Percentiles rank a stretch among this genome's conserved stretches.
Conservation (phyloP, 1,140 invertebrate species). For the Nautilus pompilius region DNA sequence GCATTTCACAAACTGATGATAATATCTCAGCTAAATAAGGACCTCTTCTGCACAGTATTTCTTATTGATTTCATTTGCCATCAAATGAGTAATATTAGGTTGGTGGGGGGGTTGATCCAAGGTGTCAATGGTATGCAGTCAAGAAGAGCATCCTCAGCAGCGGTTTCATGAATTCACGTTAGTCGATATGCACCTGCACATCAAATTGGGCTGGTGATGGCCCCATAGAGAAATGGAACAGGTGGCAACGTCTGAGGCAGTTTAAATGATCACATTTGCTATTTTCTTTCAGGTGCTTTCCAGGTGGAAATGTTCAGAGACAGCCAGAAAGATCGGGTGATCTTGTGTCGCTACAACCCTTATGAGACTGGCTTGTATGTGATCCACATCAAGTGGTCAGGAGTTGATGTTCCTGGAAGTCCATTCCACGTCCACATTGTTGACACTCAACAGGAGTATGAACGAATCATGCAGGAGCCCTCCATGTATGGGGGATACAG, state of each 20-base stretch:
- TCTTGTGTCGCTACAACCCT: conserved; percentile 94
- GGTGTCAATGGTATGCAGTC: too few species aligned
- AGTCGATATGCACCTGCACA: too few species aligned
- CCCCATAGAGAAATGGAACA: too few species aligned
- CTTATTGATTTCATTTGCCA: not conserved
- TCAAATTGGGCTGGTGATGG: too few species aligned
- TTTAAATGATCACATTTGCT: conserved; percentile 3
- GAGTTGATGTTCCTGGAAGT: conserved; percentile 84
- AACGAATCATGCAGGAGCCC: conserved; percentile 27
- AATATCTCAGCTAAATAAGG: not conserved
- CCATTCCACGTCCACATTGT: conserved; percentile 99
- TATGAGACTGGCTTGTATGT: conserved; percentile 98
- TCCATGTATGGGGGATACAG: conserved; percentile 17
- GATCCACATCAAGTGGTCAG: conserved; percentile 97
- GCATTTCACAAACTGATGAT: not conserved
- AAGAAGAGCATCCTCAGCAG: too few species aligned
- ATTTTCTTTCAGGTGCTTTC: conserved; percentile 81
- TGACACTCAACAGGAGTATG: conserved; percentile 95
- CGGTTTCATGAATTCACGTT: too few species aligned
- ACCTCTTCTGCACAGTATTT: too few species aligned
- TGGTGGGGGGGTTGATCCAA: too few species aligned
- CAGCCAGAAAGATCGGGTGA: conserved; percentile 95
- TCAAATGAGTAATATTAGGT: too few species aligned
- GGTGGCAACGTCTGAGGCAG: not conserved
- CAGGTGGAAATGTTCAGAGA: conserved; percentile 99